Percentiles rank a stretch among this genome's conserved stretches.
These are phyloP conservation scores for Paragorgia papillata DNA, from an alignment of 92 coral and sea anemone genomes.

Conservation along the genomic window DNA sequence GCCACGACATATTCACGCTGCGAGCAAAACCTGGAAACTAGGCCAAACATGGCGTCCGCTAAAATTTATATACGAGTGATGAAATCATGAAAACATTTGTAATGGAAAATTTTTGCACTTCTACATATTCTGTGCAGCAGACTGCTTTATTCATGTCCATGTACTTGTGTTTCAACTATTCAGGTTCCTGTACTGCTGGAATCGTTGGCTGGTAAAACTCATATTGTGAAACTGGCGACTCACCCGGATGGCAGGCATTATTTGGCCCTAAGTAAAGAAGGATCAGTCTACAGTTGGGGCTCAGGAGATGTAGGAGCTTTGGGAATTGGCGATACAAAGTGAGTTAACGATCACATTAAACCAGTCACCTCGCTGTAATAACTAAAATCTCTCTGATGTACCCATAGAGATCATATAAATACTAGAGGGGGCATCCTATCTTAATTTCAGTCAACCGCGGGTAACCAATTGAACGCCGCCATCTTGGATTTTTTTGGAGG, in stretches of 20 bases:
- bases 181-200: slow-evolving; percentile 84
- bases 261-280: slow-evolving; percentile 94
- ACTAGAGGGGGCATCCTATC: too few species aligned
- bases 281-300: slow-evolving; percentile 96
- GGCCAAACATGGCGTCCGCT: too few species aligned
- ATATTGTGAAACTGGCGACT: slow-evolving; percentile 71
- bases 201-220: slow-evolving; percentile 78
- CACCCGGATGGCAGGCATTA: slow-evolving; percentile 94
- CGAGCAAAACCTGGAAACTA: too few species aligned
- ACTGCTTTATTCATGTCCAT: background rate
- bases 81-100: too few species aligned
- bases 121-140: background rate
- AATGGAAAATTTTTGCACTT: too few species aligned
- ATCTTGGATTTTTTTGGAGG: too few species aligned
- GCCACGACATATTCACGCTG: too few species aligned
- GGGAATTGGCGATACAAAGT: slow-evolving; percentile 98
- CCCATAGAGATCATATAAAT: too few species aligned
- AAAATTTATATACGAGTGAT: too few species aligned
- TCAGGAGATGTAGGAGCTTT: slow-evolving; percentile 96
- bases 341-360: slow-evolving; percentile 12
- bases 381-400: too few species aligned
- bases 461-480: too few species aligned
- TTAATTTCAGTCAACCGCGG: too few species aligned
- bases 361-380: background rate
- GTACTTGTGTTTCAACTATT: background rate